A percentile compares a stretch with the other conserved stretches of the same genome.
phyloP scores from a whole-genome alignment of 23 tunicate genomes.

The Pegea sp. region DNA sequence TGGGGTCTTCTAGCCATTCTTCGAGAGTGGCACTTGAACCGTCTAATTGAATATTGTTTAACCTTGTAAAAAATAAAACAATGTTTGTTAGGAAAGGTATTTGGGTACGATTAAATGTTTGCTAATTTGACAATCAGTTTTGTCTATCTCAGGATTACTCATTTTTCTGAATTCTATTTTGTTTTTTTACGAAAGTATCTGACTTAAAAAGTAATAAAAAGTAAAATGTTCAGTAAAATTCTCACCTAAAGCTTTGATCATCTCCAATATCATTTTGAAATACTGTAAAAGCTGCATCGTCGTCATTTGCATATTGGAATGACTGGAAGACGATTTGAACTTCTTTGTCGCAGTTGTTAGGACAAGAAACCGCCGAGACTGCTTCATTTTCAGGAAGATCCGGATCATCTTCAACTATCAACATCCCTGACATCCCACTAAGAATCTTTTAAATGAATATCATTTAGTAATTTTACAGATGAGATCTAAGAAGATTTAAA shows the following conservation, averaged over 20 bases:
- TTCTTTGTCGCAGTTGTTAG: constrained; percentile 47
- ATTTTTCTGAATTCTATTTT: too few species aligned
- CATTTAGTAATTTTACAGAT: neutral
- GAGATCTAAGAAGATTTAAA: too few species aligned
- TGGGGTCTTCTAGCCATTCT: constrained; percentile 23
- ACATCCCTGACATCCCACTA: constrained; percentile 64
- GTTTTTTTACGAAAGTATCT: too few species aligned
- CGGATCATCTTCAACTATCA: constrained; percentile 60
- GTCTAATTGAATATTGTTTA: constrained; percentile 5
- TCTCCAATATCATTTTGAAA: constrained; percentile 27
- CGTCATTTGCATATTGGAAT: constrained; percentile 27
- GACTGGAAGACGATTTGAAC: constrained; percentile 33
- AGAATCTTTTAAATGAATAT: constrained; percentile 7
- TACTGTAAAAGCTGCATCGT: constrained; percentile 23
- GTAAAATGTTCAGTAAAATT: neutral
- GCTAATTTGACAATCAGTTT: too few species aligned
- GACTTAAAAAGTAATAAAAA: too few species aligned
- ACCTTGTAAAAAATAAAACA: constrained; percentile 2
- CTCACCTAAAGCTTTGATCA: constrained; percentile 23
- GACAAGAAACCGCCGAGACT: constrained; percentile 22
- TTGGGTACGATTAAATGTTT: too few species aligned
- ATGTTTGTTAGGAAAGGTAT: too few species aligned
- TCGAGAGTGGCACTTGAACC: constrained; percentile 6
- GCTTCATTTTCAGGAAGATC: constrained; percentile 11
- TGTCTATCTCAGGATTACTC: too few species aligned